phyloP scores from a whole-genome alignment of 2,113 vertebrate species.

The Triplophysa siluroides region DNA sequence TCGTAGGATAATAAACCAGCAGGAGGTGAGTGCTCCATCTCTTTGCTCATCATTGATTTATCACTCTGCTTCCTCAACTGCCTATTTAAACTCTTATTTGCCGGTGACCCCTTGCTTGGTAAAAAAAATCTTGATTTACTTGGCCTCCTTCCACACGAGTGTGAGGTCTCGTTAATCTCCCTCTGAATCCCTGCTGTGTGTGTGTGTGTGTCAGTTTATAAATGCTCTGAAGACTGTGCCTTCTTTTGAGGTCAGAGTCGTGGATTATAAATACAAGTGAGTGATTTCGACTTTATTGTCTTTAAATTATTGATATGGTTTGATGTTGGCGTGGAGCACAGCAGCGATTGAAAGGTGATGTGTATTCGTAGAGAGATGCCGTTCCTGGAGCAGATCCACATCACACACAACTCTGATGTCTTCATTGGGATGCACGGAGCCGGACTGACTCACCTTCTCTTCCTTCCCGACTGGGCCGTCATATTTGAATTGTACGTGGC shows the following conservation, averaged over 20 bases:
- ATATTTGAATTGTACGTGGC: slow-evolving; percentile 93
- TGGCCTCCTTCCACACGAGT: slow-evolving; percentile 56
- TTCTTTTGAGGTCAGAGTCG: slow-evolving; percentile 85
- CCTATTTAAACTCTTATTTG: slow-evolving; percentile 70
- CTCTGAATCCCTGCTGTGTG: slow-evolving; percentile 40
- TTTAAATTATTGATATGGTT: slow-evolving; percentile 32
- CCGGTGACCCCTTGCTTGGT: slow-evolving; percentile 57
- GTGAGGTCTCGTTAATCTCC: slow-evolving; percentile 64
- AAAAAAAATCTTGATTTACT: slow-evolving; percentile 64
- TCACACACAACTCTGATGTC: slow-evolving; percentile 95
- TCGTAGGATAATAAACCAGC: slow-evolving; percentile 91
- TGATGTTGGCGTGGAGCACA: background rate
- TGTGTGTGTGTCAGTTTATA: slow-evolving; percentile 80
- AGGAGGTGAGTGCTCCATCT: slow-evolving; percentile 79
- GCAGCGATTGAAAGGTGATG: slow-evolving; percentile 30
- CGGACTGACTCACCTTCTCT: slow-evolving; percentile 94
- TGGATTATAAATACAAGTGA: slow-evolving; percentile 98
- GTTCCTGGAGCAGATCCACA: slow-evolving; percentile 88
- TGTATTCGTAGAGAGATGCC: slow-evolving; percentile 80
- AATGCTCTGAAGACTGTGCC: slow-evolving; percentile 89
- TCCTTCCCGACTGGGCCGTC: slow-evolving; percentile 96
- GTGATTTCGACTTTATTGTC: slow-evolving; percentile 58
- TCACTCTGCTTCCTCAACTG: slow-evolving; percentile 63
- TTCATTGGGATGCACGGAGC: slow-evolving; percentile 98
- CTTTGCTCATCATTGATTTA: slow-evolving; percentile 66